Evolutionary conservation across 2,797 vertebrate genomes (phyloP).

Genomic region (Urocyon cinereoargenteus): DNA sequence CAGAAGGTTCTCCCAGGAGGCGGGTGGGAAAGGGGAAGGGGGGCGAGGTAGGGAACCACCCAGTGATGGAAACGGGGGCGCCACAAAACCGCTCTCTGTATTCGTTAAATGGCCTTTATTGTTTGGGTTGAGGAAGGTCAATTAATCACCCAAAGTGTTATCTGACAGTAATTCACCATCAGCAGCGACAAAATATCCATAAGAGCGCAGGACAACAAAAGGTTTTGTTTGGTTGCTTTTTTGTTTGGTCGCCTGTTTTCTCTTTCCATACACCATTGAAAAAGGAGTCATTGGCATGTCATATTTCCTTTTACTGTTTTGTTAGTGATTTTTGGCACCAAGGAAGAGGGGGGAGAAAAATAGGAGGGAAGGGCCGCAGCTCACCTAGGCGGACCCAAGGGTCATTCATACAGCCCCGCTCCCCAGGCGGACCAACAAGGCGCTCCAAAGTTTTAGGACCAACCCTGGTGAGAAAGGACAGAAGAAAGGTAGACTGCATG

Average conservation of each 20-base stretch:
- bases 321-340: conserved; percentile 25
- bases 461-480: neutral
- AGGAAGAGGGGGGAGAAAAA: conserved; percentile 52
- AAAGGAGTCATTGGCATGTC: neutral
- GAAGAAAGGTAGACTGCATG: neutral
- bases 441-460: neutral
- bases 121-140: conserved; percentile 84
- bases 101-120: conserved; percentile 86
- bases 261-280: conserved; percentile 37
- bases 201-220: conserved; percentile 73
- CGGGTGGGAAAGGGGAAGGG: neutral
- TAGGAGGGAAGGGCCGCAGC: neutral
- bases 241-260: conserved; percentile 65
- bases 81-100: conserved; percentile 64
- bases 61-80: conserved; percentile 39
- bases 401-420: conserved; percentile 18
- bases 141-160: conserved; percentile 87
- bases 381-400: neutral
- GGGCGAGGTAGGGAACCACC: neutral
- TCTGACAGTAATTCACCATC: conserved; percentile 89
- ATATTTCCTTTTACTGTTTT: conserved; percentile 38
- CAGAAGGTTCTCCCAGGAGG: neutral
- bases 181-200: conserved; percentile 80
- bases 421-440: neutral
- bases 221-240: conserved; percentile 74